phyloP scores from a whole-genome alignment of 1,140 invertebrate genomes.

The Penaeus chinensis region DNA sequence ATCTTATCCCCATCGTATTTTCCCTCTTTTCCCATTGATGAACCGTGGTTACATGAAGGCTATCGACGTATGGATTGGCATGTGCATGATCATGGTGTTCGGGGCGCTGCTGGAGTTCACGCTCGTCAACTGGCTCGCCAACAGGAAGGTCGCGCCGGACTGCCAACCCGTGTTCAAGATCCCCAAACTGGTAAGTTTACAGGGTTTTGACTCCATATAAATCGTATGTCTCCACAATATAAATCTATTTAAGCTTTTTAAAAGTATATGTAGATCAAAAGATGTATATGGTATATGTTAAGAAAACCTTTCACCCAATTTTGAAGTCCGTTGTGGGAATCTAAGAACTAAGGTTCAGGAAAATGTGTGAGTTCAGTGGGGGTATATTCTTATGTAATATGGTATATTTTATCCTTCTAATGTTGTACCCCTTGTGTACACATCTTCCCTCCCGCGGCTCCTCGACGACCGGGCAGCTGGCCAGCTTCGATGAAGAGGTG shows the following conservation, averaged over 20 bases:
- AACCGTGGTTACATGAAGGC: slow-evolving; percentile 46
- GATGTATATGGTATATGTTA: too few species aligned
- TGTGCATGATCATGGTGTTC: slow-evolving; percentile 66
- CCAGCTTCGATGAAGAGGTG: slow-evolving; percentile 23
- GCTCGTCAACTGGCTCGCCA: slow-evolving; percentile 65
- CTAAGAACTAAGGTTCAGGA: too few species aligned
- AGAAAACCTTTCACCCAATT: too few species aligned
- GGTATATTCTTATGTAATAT: too few species aligned
- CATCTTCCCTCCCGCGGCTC: not conserved
- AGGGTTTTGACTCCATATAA: not conserved
- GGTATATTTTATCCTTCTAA: too few species aligned
- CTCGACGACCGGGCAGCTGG: not conserved
- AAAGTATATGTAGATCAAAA: too few species aligned
- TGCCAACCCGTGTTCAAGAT: slow-evolving; percentile 6
- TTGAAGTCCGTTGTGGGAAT: too few species aligned
- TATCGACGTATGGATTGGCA: slow-evolving; percentile 66
- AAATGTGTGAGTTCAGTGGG: too few species aligned
- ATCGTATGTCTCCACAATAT: not conserved
- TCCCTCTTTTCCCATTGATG: not conserved
- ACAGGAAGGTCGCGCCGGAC: slow-evolving; percentile 53
- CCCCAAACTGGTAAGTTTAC: slow-evolving; percentile 25
- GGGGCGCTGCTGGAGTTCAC: slow-evolving; percentile 66
- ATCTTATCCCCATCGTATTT: not conserved
- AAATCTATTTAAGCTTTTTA: not conserved
- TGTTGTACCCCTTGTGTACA: not conserved